phyloP scores from a whole-genome alignment of 2,888 invertebrate species.

The Crocallis elinguaria region DNA sequence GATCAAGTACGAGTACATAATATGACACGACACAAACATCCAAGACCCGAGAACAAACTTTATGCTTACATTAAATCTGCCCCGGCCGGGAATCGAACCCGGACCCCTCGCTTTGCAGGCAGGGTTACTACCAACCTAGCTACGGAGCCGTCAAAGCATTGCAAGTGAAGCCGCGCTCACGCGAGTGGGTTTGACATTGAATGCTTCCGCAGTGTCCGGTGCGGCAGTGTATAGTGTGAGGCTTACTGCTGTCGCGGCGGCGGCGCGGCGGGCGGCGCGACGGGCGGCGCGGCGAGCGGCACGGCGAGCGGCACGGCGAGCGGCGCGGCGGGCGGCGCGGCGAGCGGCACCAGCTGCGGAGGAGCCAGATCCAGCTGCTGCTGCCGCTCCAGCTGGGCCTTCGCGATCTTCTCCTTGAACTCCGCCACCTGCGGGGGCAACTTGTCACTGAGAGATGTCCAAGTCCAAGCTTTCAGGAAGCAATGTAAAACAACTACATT shows the following conservation, averaged over 20 bases:
- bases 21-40: no score
- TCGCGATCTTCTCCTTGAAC: conserved; percentile 79
- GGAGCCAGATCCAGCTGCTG: conserved; percentile 9
- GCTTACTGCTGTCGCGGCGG: neutral
- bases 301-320: conserved; percentile 56
- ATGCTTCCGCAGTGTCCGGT: neutral
- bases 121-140: no score
- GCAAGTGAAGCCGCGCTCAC: no score
- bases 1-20: no score
- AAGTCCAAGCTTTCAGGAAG: no score
- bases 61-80: no score
- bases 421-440: conserved; percentile 64
- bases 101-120: no score
- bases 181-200: no score
- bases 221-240: neutral
- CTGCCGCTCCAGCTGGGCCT: conserved; percentile 63
- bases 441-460: no score
- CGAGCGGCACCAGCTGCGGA: conserved; percentile 17
- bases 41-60: no score
- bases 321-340: conserved; percentile 36
- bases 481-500: neutral
- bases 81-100: no score
- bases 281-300: conserved; percentile 41
- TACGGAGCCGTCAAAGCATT: no score
- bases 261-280: neutral